phyloP scores from a whole-genome alignment of 2,797 vertebrate genomes.

The Cyclura pinguis region DNA sequence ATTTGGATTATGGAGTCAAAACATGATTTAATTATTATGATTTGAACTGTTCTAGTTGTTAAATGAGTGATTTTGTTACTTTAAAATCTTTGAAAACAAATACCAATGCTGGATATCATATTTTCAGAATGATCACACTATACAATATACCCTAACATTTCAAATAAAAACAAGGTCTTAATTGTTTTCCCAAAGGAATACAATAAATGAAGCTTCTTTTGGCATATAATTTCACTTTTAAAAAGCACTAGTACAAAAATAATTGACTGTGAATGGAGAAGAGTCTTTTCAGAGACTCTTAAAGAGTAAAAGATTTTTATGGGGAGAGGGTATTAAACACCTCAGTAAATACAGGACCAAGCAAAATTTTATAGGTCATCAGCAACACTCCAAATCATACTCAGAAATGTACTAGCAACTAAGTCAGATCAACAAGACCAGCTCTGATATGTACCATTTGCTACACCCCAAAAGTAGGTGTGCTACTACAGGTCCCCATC shows the following conservation, averaged over 20 bases:
- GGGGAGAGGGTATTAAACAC: not conserved
- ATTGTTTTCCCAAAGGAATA: not conserved
- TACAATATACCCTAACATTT: not conserved
- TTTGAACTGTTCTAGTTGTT: not conserved
- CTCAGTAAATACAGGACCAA: not conserved
- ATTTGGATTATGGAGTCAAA: not conserved
- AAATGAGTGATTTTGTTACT: not conserved
- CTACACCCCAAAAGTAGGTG: not conserved
- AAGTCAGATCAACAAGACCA: not conserved
- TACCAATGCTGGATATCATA: not conserved
- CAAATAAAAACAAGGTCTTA: not conserved
- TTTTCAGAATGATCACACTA: not conserved
- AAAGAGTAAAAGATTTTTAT: not conserved
- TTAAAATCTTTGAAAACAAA: conserved; percentile 2
- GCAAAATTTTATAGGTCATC: not conserved
- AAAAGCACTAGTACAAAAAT: not conserved
- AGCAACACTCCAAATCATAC: not conserved
- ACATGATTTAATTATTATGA: not conserved
- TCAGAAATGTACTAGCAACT: not conserved
- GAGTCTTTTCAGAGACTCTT: not conserved
- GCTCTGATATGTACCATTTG: not conserved
- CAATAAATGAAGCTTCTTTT: not conserved
- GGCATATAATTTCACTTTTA: not conserved
- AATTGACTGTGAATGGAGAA: not conserved
- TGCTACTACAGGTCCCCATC: not conserved